A percentile compares a stretch with the other conserved stretches of the same genome.
Evolutionary conservation across 2,113 vertebrate species (phyloP).

Genomic region (Corythaeola cristata): DNA sequence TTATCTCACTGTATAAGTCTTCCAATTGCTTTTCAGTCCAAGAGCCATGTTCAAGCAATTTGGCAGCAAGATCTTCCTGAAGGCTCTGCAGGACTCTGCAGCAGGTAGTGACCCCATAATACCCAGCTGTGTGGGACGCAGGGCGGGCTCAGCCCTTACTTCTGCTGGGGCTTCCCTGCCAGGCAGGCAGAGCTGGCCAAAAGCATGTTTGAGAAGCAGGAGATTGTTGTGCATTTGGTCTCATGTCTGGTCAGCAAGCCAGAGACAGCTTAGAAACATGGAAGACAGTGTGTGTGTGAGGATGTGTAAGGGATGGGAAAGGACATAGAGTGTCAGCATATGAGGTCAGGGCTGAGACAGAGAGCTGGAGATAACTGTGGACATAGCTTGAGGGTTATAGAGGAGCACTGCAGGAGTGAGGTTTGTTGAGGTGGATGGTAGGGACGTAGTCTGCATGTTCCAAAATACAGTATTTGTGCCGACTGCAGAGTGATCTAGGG

Average conservation of each 20-base stretch:
- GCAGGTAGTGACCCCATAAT: not conserved
- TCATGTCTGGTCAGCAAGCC: not conserved
- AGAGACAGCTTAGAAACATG: not conserved
- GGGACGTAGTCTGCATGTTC: not conserved
- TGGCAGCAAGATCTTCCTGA: not conserved
- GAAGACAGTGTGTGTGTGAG: not conserved
- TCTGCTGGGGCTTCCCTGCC: not conserved
- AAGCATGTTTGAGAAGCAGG: not conserved
- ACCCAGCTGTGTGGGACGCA: not conserved
- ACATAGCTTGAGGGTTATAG: not conserved
- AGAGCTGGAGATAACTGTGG: not conserved
- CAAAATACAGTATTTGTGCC: not conserved
- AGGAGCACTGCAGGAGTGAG: not conserved
- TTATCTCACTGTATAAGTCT: not conserved
- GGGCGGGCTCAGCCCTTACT: not conserved
- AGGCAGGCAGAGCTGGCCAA: not conserved
- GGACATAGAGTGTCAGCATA: not conserved
- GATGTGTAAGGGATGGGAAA: not conserved
- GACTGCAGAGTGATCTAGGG: not conserved
- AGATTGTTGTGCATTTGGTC: not conserved
- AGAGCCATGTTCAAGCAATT: fast-evolving
- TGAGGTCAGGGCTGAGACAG: not conserved
- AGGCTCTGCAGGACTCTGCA: not conserved
- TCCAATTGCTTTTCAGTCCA: not conserved
- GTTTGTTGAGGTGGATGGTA: not conserved